These are phyloP conservation scores for Garra rufa DNA, from an alignment of 2,113 vertebrate genomes.

Conservation along the genomic window DNA sequence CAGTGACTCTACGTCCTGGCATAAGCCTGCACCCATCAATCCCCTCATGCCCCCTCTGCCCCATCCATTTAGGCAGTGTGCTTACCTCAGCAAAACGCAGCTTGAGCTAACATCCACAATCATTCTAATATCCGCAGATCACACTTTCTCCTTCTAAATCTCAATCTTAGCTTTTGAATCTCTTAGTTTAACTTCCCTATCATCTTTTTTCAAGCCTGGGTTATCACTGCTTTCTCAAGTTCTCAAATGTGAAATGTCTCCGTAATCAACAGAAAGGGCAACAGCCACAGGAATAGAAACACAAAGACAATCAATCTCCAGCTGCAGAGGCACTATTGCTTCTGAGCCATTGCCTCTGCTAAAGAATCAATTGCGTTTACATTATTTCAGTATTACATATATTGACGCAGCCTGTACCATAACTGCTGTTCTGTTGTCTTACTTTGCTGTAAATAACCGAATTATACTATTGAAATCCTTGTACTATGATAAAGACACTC, in stretches of 20 bases:
- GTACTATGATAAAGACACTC: background rate
- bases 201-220: background rate
- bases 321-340: conserved; percentile 29
- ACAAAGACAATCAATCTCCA: conserved; percentile 34
- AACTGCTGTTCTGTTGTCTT: background rate
- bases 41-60: background rate
- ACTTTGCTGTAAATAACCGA: background rate
- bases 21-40: conserved; percentile 28
- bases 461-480: background rate
- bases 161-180: conserved; percentile 7
- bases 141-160: background rate
- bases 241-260: conserved; percentile 9
- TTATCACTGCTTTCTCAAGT: background rate
- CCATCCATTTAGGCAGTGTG: conserved; percentile 44
- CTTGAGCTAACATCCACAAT: background rate
- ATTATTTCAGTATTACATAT: conserved; percentile 9
- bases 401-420: conserved; percentile 7
- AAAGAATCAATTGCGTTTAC: conserved; percentile 36
- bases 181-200: background rate
- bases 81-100: conserved; percentile 61
- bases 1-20: conserved; percentile 25
- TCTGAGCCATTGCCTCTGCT: conserved; percentile 9
- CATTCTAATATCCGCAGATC: conserved; percentile 29
- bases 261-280: background rate
- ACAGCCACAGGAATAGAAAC: conserved; percentile 24